Base-by-base conservation (phyloP, 2,797 vertebrate species). In the Phoebastria nigripes region DNA sequence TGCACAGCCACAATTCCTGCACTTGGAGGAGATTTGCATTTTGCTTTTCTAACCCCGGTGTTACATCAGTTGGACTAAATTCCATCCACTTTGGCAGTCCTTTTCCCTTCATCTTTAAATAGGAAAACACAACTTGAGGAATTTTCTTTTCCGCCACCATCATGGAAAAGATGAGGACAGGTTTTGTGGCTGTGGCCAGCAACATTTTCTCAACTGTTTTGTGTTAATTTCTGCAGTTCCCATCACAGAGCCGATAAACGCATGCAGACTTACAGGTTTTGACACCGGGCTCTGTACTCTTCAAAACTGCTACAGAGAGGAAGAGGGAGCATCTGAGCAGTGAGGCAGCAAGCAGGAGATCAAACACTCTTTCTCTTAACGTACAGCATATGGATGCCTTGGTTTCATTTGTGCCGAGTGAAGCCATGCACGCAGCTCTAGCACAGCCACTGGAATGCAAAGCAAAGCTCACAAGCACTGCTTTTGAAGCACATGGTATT, bases 311-410 rank as follows among this genome's bases (percentile, higher is more conserved):
- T 66, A 21, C 49, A 37, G 29, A 54, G 71, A 90, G 89, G 63
- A 92, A 76, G 80, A 87, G 24, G 28, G 37, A 92, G 42, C 29
- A n/a, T 90, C 66, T 88, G 87, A 94, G 44, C 54, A 89, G 41
- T 0, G 8, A 93, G 86, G 46, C 49, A 67, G 89, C 37, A 39
- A 69, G 70, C 65, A 54, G 47, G 61, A 95, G 81, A 97, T 95
- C 80, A 94, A 95, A 94, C 82, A 11, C 42, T 25, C 35, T n/a
- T n/a, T 67, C 19, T 17, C 17, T 19, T 96, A 94, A 95, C 94
- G 78, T 33, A 66, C 88, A 92, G 63, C 93, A 95, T 85, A 93
- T 95, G 93, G 59, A 55, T 39, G 87, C 61, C 79, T 91, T 93
- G 88, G 72, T 96, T 97, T 96, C 72, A 94, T 97, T 96, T 96